Evolutionary conservation across 2,888 invertebrate genomes (phyloP), one percentile per base, ranked within the genome.

Genomic region (Sisyra terminalis): DNA sequence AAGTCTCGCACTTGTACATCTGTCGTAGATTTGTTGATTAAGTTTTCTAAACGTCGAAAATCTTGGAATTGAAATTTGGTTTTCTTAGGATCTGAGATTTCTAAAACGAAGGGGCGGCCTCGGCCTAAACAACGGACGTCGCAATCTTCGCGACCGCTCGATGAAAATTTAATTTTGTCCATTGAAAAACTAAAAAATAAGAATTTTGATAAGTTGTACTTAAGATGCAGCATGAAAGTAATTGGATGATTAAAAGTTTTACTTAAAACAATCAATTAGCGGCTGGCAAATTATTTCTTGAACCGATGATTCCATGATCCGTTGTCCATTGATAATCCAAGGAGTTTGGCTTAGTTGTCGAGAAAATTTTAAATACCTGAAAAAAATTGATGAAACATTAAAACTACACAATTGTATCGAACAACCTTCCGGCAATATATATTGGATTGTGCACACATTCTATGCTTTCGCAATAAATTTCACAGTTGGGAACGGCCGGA

Each of bases 71-170:
- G 59, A 48, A 81, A 63, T 29, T 63, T 59, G 13, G 71, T 68
- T 15, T 65, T 57, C 47, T 64, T 67, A 0, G 86, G 78, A 59
- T 85, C 75, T 1, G 74, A 55, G 32, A 90, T 71, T 69, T 96
- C 92, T 1, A 96, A 65, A 1, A 86, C 85, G 66, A 97, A 98
- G 0, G 97, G 97, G 7, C 97, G 66, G 0, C 97, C 97, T 46
- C 75, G 69, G 1, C 93, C 90, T 46, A 98, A 64, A 64, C 89
- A 96, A 45, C 93, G 69, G 0, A 97, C 97, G 65, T 98, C 98
- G 1, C 94, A 88, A 64, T 98, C 98, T 64, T 98, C 97, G 31
- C 98, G 69, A 0, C 97, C 96, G 42, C 94, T 92, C 2, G 93
- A 76, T 50, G 85, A 75, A 64, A 96, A 89, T 55, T 82, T 83